Base-by-base conservation (phyloP, 2,888 invertebrate genomes). In the Ceramica pisi region DNA sequence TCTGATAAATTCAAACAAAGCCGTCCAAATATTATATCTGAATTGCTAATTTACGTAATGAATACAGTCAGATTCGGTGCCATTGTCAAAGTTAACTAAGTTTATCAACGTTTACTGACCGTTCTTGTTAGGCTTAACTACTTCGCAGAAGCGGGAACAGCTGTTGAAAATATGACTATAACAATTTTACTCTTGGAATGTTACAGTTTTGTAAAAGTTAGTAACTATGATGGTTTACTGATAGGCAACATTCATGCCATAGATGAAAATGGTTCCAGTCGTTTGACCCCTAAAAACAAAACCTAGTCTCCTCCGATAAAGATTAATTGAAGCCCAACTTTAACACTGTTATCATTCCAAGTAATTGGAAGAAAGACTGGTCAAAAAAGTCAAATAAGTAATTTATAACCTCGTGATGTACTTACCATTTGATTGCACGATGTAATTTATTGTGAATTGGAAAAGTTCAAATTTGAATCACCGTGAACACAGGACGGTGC, bases 1-100 rank as follows among this genome's bases (percentile, higher is more conserved):
- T 74, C 60, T 67, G 75, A 62, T 75, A 60, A 73, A 71, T 69
- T 74, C 53, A 68, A 70, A 78, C 71, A 67, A 81, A 77, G 63
- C 61, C 51, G 50, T 61, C 55, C 21, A 67, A 85, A 85, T 66
- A 67, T 73, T 53, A 69, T 73, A 80, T 78, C 71, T 74, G 72
- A 84, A 82, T 75, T 82, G 71, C 71, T 71, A 77, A 81, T 85
- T 83, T 71, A 6, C 67, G 70, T 69, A 19, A 72, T 76, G 71
- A 85, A 78, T 84, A 81, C 75, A 61, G 63, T 59, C 21, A 21
- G 63, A 81, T 80, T 75, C 2, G 41, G 41, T 23, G 56, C 80
- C 60, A 71, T 82, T 82, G 74, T 81, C 46, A 53, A 72, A 68
- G 56, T 80, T 82, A 64, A 75, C 60, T 59, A 38, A 71, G 72